phyloP scores from a whole-genome alignment of 1,140 invertebrate genomes.

The Euglossa dilemma region DNA sequence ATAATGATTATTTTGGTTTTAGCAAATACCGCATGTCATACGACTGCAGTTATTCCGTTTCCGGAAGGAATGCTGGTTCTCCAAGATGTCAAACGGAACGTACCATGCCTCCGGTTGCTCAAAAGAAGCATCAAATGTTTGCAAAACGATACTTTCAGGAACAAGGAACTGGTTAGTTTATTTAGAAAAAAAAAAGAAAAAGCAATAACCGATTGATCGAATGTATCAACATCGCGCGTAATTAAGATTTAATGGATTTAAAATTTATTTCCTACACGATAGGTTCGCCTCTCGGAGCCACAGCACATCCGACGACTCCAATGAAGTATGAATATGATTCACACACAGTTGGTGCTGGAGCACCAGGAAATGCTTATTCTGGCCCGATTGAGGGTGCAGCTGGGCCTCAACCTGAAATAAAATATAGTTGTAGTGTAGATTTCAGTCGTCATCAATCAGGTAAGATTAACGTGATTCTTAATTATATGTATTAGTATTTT shows the following conservation, averaged over 20 bases:
- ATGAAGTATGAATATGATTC: slow-evolving; percentile 86
- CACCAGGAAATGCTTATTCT: slow-evolving; percentile 81
- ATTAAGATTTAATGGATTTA: neutral
- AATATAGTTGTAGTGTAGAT: slow-evolving; percentile 89
- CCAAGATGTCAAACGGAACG: slow-evolving; percentile 77
- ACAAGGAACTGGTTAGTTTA: slow-evolving; percentile 73
- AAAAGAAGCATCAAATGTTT: slow-evolving; percentile 96
- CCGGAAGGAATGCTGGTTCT: slow-evolving; percentile 72
- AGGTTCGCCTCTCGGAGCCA: slow-evolving; percentile 76
- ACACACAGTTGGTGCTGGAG: slow-evolving; percentile 80
- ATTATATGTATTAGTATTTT: neutral
- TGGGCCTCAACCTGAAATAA: slow-evolving; percentile 86
- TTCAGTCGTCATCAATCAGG: slow-evolving; percentile 85
- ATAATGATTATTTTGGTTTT: slow-evolving; percentile 29
- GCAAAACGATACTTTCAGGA: slow-evolving; percentile 92
- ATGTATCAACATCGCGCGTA: too few relatives aligned
- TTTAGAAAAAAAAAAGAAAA: neutral
- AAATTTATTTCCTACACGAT: neutral
- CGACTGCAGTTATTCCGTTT: slow-evolving; percentile 86
- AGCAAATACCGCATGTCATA: slow-evolving; percentile 90
- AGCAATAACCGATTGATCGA: neutral
- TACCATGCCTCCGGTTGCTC: slow-evolving; percentile 87
- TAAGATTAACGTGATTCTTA: slow-evolving; percentile 50
- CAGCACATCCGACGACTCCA: slow-evolving; percentile 81
- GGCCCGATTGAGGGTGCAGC: slow-evolving; percentile 82